Base-by-base conservation (phyloP, 2,797 vertebrate genomes). In the Phataginus tetradactyla region DNA sequence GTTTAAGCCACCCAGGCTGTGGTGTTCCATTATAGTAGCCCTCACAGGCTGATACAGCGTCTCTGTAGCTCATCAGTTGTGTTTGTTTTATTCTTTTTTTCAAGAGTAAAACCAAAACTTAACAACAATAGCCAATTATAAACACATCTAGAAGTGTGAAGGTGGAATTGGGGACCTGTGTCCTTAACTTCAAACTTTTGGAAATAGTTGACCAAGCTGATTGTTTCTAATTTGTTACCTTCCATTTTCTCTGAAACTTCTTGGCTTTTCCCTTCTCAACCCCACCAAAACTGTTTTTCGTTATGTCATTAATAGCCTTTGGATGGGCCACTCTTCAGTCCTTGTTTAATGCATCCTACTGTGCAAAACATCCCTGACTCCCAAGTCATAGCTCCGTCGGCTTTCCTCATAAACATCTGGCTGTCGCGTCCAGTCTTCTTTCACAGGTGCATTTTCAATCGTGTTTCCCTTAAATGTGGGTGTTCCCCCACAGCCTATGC, bases 141-240 rank as follows among this genome's bases (percentile, higher is more conserved):
- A 37, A 23, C 34, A 49, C 34, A 86, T 37, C 12, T 59, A 53
- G 55, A 81, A 42, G 29, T 68, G 25, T 61, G 81, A 69, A 20
- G 25, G 17, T 27, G 21, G 18, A 55, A 66, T 37, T 21, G 11
- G 20, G 29, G 9, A 5, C 10, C 72, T 72, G 49, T 37, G 55
- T 39, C 75, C 25, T 77, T 87, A 57, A 78, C 57, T 72, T 91
- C 66, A 51, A 77, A 78, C 37, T 71, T 72, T 42, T 21, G n/a
- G 61, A 53, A 71, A 84, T 59, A 69, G 11, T 71, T 57, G 39
- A 29, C 5, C 15, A 37, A 37, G 32, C 20, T 84, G 55, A 59
- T 18, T 8, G 5, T 68, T 66, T 88, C 51, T 0, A 79, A 14
- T 80, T n/a, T 84, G 34, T 89, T 17, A 37, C 37, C 9, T 91